These are phyloP conservation scores for Enteromius fasciolatus DNA, from an alignment of 2,797 vertebrate genomes.

Conservation along the genomic window DNA sequence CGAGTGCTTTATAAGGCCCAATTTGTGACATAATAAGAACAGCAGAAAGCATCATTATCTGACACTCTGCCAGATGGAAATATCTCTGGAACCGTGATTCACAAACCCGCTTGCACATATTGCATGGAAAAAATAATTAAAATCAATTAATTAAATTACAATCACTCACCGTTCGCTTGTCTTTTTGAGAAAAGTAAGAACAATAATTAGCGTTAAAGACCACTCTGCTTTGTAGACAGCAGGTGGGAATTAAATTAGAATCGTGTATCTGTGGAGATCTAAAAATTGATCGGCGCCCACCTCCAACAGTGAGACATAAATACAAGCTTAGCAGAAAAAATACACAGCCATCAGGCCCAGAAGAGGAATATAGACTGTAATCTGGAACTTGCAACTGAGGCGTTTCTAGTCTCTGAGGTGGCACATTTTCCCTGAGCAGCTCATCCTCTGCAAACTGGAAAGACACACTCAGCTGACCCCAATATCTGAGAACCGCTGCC, in stretches of 20 bases:
- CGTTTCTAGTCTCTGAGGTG: conserved; percentile 43
- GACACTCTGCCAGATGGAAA: conserved; percentile 1
- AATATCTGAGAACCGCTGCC: conserved; percentile 31
- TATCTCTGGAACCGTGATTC: not conserved
- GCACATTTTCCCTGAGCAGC: conserved; percentile 31
- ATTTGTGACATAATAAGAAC: conserved; percentile 5
- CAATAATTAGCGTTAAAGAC: conserved; percentile 33
- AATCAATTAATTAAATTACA: conserved; percentile 31
- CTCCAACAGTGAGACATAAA: conserved; percentile 43
- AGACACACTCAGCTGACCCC: conserved; percentile 37
- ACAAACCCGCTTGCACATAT: not conserved
- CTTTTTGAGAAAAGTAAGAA: not conserved
- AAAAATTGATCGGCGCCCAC: conserved; percentile 32
- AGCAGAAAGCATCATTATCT: not conserved
- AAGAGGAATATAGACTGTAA: conserved; percentile 42
- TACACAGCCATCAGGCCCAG: conserved; percentile 36
- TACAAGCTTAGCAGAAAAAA: conserved; percentile 47
- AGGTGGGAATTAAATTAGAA: conserved; percentile 41
- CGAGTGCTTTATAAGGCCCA: not conserved
- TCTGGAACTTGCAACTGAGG: conserved; percentile 49
- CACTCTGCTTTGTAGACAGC: conserved; percentile 33
- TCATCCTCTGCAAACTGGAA: conserved; percentile 31
- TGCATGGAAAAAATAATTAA: not conserved
- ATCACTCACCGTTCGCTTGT: not conserved
- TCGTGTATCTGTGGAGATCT: conserved; percentile 8